These are phyloP conservation scores for Pterocles burchelli DNA, from an alignment of 2,113 vertebrate genomes.

Conservation along the genomic window DNA sequence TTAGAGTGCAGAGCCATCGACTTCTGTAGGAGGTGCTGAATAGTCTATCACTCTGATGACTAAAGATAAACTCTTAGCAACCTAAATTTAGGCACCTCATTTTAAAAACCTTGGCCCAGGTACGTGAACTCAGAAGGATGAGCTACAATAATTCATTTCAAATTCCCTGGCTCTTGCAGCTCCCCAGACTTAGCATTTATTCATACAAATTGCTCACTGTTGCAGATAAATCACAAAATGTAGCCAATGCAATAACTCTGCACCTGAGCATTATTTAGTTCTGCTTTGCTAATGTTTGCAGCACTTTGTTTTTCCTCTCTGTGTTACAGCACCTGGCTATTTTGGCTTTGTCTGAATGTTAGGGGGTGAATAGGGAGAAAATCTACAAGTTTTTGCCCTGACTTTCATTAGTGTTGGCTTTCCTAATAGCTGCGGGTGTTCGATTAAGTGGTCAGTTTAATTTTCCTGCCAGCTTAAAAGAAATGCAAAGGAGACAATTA, in stretches of 20 bases:
- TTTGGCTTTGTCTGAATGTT: not conserved
- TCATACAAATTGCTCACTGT: conserved; percentile 28
- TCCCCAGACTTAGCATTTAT: conserved; percentile 6
- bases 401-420: not conserved
- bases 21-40: not conserved
- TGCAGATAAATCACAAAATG: conserved; percentile 35
- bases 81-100: not conserved
- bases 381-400: not conserved
- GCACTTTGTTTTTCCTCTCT: not conserved
- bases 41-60: not conserved
- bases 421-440: not conserved
- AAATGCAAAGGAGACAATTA: not conserved
- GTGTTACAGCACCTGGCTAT: not conserved
- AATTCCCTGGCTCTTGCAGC: not conserved
- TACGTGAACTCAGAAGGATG: not conserved
- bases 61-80: conserved; percentile 15
- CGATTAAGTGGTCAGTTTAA: not conserved
- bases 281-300: not conserved
- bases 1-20: not conserved
- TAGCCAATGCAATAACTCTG: conserved; percentile 14
- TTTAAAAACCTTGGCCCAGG: conserved; percentile 10
- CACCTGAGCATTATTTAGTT: conserved; percentile 41
- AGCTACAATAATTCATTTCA: not conserved
- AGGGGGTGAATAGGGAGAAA: not conserved
- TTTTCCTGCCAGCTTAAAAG: not conserved